Percentiles rank a stretch among this genome's conserved stretches.
Conservation (phyloP, 1,140 invertebrate species). For the Aleiodes sp. region DNA sequence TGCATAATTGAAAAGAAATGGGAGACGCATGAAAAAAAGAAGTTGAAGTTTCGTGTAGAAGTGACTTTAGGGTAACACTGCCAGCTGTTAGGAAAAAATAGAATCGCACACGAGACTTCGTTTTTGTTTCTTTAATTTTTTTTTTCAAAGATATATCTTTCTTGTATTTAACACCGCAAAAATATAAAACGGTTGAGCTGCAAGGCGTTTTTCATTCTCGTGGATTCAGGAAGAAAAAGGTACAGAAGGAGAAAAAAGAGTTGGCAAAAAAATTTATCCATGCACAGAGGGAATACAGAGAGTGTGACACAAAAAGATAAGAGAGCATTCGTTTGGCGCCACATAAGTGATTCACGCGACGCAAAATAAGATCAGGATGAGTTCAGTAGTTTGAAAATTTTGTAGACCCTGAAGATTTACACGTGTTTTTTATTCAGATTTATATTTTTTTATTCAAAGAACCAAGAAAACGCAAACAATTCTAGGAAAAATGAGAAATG, state of each 20-base stretch:
- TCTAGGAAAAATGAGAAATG: not conserved
- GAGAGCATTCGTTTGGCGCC: constrained; percentile 41
- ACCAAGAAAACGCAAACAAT: not conserved
- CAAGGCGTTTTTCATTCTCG: not conserved
- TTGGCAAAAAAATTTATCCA: constrained; percentile 21
- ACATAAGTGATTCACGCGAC: constrained; percentile 46
- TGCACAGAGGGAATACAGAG: constrained; percentile 27
- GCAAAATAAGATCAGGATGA: constrained; percentile 42
- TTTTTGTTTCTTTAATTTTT: too few relatives aligned
- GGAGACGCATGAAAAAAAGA: not conserved
- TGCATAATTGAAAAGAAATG: not conserved
- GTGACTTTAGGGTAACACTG: not conserved
- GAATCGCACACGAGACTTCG: too few relatives aligned
- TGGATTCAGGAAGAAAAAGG: not conserved
- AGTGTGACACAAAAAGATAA: constrained; percentile 36
- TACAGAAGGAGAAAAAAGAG: too few relatives aligned
- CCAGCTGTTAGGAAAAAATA: constrained; percentile 23
- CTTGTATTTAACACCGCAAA: not conserved
- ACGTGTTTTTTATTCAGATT: constrained; percentile 5
- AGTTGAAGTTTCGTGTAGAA: not conserved
- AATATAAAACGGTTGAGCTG: constrained; percentile 13
- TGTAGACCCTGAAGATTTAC: not conserved
- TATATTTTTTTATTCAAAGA: not conserved
- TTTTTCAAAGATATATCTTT: not conserved
- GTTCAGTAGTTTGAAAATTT: constrained; percentile 3